phyloP scores from a whole-genome alignment of 2,113 vertebrate genomes.

The Pavo muticus region DNA sequence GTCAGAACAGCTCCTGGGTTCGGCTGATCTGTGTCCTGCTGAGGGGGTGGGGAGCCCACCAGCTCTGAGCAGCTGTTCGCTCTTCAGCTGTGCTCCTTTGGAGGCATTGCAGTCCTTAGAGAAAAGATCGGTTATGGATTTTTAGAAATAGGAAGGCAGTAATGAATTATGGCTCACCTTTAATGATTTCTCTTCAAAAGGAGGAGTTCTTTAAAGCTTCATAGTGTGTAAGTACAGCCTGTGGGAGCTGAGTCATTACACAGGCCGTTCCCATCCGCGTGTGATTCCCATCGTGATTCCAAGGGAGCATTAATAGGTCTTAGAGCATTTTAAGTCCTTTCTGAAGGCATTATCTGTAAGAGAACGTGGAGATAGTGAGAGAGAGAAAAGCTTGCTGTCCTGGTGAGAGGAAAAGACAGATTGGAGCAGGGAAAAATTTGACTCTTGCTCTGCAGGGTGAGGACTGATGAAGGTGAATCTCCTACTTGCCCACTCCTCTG shows the following conservation, averaged over 20 bases:
- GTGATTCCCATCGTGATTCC: neutral
- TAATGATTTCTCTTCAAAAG: neutral
- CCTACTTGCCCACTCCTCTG: neutral
- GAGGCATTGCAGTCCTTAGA: accelerated
- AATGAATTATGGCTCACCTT: neutral
- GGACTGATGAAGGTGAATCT: neutral
- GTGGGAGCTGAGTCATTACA: accelerated
- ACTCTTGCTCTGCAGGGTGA: neutral
- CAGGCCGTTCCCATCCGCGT: neutral
- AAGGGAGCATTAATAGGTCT: neutral
- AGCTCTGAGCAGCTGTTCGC: accelerated
- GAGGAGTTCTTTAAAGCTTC: neutral
- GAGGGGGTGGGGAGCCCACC: neutral
- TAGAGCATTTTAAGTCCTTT: neutral
- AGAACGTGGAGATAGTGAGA: neutral
- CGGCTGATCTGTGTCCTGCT: accelerated
- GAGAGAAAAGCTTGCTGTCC: neutral
- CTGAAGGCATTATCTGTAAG: neutral
- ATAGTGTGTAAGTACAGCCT: neutral
- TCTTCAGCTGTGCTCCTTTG: neutral
- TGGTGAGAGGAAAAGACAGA: neutral
- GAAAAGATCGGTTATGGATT: neutral
- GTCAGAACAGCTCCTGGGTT: no score
- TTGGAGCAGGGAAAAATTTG: neutral
- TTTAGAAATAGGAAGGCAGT: neutral